Base-by-base conservation (phyloP, 1,140 invertebrate genomes). In the Frieseomelitta varia region DNA sequence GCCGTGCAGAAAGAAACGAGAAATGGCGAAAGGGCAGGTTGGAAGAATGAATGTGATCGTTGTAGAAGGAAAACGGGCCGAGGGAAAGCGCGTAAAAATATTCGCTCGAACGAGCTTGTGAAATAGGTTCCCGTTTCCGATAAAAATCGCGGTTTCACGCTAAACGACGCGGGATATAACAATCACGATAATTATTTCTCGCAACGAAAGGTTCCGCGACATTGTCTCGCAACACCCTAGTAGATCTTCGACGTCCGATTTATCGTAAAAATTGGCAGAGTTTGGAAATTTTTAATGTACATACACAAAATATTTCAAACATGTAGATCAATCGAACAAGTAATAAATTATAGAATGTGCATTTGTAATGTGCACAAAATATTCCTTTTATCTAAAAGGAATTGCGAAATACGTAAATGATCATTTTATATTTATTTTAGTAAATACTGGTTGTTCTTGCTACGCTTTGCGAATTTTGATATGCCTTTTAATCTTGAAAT, bases 91-190 rank as follows among this genome's bases (percentile, higher is more conserved):
- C 72, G 27, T 86, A 74, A 78, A 76, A 61, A 71, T 89, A 80
- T 89, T 68, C 68, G 73, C 68, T 83, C 72, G 73, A 88, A 89
- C 75, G 80, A 81, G 1, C 30, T 15, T 17, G 56, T 63, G 77
- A 84, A 84, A 89, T 88, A 88, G 81, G 73, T 89, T 63, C 68
- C 81, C 63, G 80, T 83, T 86, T 80, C 84, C 84, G 84, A 83
- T 77, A 75, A 69, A 84, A 81, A 68, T 85, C 53, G 76, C 65
- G 75, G 55, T 76, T 77, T 63, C 53, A 11, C 21, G 74, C 47
- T 72, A 81, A 76, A 27, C 65, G 67, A 15, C 80, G 58, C 61
- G 39, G 56, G 73, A 6, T 82, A 19, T 51, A 69, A 56, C 30
- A 34, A 17, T 34, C 21, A 55, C n/a, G 19, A 71, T 47, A 79